Evolutionary conservation across 92 coral and sea anemone species (phyloP).

Genomic region (Chrysogorgia sp.): DNA sequence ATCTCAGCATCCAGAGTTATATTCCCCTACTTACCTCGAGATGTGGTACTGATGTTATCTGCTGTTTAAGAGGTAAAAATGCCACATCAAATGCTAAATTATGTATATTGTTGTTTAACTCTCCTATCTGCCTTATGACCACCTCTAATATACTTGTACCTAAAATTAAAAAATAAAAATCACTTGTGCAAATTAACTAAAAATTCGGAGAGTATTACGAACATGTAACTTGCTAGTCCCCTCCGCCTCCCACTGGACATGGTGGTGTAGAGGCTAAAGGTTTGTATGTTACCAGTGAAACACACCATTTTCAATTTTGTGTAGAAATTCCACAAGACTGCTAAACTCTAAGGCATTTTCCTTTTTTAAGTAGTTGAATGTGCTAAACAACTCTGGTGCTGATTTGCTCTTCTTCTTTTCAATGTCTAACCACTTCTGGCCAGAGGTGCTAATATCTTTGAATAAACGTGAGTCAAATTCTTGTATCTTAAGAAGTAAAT

Average conservation of each 20-base stretch:
- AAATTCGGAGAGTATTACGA: neutral
- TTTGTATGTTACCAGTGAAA: neutral
- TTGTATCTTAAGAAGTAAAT: conserved; percentile 71
- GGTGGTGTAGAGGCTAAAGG: no score
- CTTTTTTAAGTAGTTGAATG: conserved; percentile 91
- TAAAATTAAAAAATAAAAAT: conserved; percentile 35
- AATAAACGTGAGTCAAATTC: conserved; percentile 70
- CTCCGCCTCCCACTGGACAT: no score
- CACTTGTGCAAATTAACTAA: neutral
- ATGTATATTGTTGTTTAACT: conserved; percentile 86
- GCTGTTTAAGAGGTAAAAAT: conserved; percentile 82
- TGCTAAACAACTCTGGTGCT: conserved; percentile 65
- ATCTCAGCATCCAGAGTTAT: no score
- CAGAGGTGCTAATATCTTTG: conserved; percentile 53
- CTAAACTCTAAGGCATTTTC: conserved; percentile 78
- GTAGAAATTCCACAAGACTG: conserved; percentile 78
- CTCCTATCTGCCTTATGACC: conserved; percentile 77
- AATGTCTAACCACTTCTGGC: conserved; percentile 59
- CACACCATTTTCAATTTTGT: conserved; percentile 82
- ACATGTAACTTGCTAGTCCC: no score
- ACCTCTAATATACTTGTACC: conserved; percentile 60
- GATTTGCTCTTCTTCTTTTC: conserved; percentile 40
- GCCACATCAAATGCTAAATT: conserved; percentile 88
- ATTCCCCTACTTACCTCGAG: conserved; percentile 65
- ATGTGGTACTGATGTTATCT: conserved; percentile 68